A percentile compares a stretch with the other conserved stretches of the same genome.
These are phyloP conservation scores for Chelon auratus DNA, from an alignment of 2,797 vertebrate species.

Conservation along the genomic window DNA sequence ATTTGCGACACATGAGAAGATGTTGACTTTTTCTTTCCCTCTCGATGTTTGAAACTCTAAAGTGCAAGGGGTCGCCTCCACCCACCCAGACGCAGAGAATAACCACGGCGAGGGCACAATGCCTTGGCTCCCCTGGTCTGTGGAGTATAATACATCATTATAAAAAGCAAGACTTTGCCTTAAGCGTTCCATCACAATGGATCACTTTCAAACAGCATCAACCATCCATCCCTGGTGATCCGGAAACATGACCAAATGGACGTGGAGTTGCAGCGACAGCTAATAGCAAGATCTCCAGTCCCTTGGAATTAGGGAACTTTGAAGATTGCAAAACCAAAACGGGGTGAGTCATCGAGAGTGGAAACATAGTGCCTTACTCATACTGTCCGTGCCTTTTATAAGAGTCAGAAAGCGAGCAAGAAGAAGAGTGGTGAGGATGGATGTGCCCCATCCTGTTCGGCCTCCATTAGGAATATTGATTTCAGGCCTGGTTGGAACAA, in stretches of 20 bases:
- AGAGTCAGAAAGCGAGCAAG: conserved; percentile 36
- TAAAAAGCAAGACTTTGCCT: conserved; percentile 31
- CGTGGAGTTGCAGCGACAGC: neutral
- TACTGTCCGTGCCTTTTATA: conserved; percentile 25
- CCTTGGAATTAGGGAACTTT: conserved; percentile 29
- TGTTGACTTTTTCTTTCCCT: conserved; percentile 42
- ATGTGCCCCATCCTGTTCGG: conserved; percentile 56
- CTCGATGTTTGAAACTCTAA: conserved; percentile 15
- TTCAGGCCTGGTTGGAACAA: conserved; percentile 64
- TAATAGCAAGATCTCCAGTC: conserved; percentile 13
- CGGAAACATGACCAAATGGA: conserved; percentile 37
- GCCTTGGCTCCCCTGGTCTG: conserved; percentile 16
- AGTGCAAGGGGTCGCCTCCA: conserved; percentile 38
- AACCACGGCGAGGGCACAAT: conserved; percentile 6
- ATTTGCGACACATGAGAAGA: conserved; percentile 60
- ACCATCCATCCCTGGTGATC: conserved; percentile 8
- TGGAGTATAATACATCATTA: conserved; percentile 25
- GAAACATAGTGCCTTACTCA: conserved; percentile 10
- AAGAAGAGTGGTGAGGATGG: conserved; percentile 54
- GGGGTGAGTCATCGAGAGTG: conserved; percentile 47
- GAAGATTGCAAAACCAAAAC: conserved; percentile 43
- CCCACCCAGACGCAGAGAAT: conserved; percentile 1
- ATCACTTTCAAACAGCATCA: conserved; percentile 47
- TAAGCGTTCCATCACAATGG: conserved; percentile 59
- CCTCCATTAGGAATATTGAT: conserved; percentile 82